Conservation (phyloP, 2,888 invertebrate genomes). For the Automeris io region DNA sequence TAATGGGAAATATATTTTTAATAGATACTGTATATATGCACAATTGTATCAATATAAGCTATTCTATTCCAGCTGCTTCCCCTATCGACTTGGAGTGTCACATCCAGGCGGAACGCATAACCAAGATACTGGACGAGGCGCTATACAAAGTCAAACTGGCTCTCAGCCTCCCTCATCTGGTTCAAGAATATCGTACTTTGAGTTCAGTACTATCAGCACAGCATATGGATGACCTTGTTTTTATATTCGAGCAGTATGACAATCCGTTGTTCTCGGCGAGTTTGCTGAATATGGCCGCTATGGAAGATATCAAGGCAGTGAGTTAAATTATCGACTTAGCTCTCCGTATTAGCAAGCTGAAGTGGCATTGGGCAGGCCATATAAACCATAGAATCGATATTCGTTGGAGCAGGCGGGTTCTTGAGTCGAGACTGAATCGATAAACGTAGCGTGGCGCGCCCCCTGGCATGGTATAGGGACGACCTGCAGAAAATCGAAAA, state of each 20-base stretch:
- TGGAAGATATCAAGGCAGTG: constrained; percentile 59
- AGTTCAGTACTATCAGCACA: constrained; percentile 33
- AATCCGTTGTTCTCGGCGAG: constrained; percentile 55
- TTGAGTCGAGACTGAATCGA: too few relatives aligned
- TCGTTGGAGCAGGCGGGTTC: too few relatives aligned
- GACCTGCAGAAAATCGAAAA: too few relatives aligned
- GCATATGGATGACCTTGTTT: constrained; percentile 59
- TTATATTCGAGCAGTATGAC: constrained; percentile 66
- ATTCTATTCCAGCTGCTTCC: constrained; percentile 35
- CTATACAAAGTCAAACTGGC: constrained; percentile 67
- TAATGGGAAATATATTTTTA: constrained; percentile 48
- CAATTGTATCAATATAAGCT: constrained; percentile 19
- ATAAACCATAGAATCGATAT: neutral
- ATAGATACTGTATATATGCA: constrained; percentile 46
- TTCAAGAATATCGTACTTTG: constrained; percentile 51
- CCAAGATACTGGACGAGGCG: constrained; percentile 66
- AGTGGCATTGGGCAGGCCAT: too few relatives aligned
- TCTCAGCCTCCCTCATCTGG: constrained; percentile 49
- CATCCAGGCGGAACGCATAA: constrained; percentile 74
- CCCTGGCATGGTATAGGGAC: too few relatives aligned
- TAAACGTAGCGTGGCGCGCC: too few relatives aligned
- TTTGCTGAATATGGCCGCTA: constrained; percentile 48
- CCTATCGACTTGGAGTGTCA: constrained; percentile 70
- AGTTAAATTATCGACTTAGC: constrained; percentile 36
- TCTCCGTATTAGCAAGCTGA: too few relatives aligned